A percentile compares a stretch with the other conserved stretches of the same genome.
These are phyloP conservation scores for Tribolium madens DNA, from an alignment of 1,140 invertebrate genomes.

Conservation along the genomic window DNA sequence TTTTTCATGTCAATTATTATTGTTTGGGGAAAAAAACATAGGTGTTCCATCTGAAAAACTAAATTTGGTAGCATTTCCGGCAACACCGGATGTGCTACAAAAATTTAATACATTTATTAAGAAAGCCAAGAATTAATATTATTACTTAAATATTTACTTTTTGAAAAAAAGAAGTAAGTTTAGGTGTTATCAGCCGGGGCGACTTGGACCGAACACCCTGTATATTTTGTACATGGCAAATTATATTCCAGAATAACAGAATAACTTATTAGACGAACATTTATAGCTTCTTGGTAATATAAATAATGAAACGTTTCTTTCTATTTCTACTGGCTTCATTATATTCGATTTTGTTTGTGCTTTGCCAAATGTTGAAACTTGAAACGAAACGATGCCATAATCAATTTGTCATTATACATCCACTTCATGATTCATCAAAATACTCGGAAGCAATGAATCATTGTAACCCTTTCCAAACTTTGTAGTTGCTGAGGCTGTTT, in stretches of 20 bases:
- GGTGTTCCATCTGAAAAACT: too few relatives aligned
- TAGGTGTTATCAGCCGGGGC: too few relatives aligned
- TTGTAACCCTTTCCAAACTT: slow-evolving; percentile 48
- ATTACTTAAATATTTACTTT: too few relatives aligned
- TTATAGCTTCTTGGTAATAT: neutral
- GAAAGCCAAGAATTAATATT: too few relatives aligned
- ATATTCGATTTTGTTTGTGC: slow-evolving; percentile 30
- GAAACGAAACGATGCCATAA: slow-evolving; percentile 38
- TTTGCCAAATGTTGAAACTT: slow-evolving; percentile 38
- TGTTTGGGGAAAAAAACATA: too few relatives aligned
- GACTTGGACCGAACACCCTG: too few relatives aligned
- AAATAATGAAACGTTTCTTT: neutral
- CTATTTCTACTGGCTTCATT: slow-evolving; percentile 16
- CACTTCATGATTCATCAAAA: slow-evolving; percentile 48
- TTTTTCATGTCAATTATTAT: too few relatives aligned
- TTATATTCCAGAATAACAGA: neutral
- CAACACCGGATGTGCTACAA: too few relatives aligned
- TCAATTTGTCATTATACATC: slow-evolving; percentile 46
- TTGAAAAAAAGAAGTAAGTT: too few relatives aligned
- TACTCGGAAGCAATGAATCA: slow-evolving; percentile 48
- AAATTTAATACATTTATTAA: too few relatives aligned
- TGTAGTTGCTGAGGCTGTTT: slow-evolving; percentile 19
- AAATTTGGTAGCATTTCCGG: too few relatives aligned
- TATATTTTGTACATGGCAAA: too few relatives aligned
- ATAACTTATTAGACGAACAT: neutral